Evolutionary conservation across 2,797 vertebrate species (phyloP), one percentile per base, ranked within the genome.

Genomic region (Buceros bicornis): DNA sequence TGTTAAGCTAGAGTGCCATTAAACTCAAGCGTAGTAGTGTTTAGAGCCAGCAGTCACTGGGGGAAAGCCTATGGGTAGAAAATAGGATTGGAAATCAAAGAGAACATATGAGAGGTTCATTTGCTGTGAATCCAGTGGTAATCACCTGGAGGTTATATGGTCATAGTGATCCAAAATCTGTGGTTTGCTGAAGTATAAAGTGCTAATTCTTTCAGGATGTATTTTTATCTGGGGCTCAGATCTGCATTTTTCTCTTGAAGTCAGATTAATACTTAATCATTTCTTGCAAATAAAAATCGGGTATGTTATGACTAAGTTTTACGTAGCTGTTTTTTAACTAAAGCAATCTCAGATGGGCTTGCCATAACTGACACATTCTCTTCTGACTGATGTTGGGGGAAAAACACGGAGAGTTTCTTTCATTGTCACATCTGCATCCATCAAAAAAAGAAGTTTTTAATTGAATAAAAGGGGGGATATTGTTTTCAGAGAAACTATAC

Each of bases 1-100:
- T 96, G 91, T 94, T 95, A 94, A 96, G 82, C 64, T 94, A 71
- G 91, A 94, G 65, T 93, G 93, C 67, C 64, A 93, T 97, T 97
- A 95, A 93, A 93, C 53, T 88, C 82, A 80, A 92, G 88, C 19
- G 0, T 87, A 69, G 33, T 43, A 67, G 35, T 77, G 76, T 94
- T 97, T 85, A 93, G 66, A 90, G 82, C 31, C 28, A 62, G 13
- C 19, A 81, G 20, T 65, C 48, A 16, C 25, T 71, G 11, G 33
- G 86, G 67, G 20, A 92, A 87, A 96, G 51, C 72, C 82, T 95
- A 82, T 82, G 92, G 83, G 70, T 77, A 84, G 61, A 71, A 85
- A 96, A 83, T 45, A 90, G 86, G 69, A 94, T 74, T 77, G 78
- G 51, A 86, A 95, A 80, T 67, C 35, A 81, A 82, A 87, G 58